These are phyloP conservation scores for Himalopsyche anomala DNA, from an alignment of 2,888 invertebrate species.

Conservation along the genomic window DNA sequence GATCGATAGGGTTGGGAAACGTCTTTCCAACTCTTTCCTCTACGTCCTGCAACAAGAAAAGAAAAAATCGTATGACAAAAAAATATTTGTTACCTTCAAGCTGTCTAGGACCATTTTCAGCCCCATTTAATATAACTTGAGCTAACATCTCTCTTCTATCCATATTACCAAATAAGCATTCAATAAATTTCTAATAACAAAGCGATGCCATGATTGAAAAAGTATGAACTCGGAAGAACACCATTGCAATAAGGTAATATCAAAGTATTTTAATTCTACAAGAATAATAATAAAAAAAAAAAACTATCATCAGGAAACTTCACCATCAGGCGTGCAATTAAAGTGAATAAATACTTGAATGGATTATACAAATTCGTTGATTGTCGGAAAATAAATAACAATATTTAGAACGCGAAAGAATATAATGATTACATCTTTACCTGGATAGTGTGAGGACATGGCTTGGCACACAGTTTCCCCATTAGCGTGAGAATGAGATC, in stretches of 20 bases:
- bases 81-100: no score
- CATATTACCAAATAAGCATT: background rate
- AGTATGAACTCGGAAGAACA: no score
- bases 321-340: background rate
- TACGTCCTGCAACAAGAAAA: slow-evolving; percentile 82
- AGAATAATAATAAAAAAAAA: no score
- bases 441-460: slow-evolving; percentile 88
- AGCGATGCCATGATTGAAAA: background rate
- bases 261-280: no score
- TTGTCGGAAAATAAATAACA: no score
- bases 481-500: slow-evolving; percentile 91
- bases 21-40: slow-evolving; percentile 94
- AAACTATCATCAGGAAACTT: background rate
- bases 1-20: slow-evolving; percentile 96
- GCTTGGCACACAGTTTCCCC: slow-evolving; percentile 91
- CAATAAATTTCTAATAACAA: background rate
- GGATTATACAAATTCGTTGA: background rate
- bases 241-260: no score
- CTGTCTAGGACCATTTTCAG: no score
- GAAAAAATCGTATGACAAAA: background rate
- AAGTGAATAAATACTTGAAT: no score
- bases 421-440: slow-evolving; percentile 69
- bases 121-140: no score
- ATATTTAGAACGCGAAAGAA: no score
- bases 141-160: no score